Conservation (phyloP, 2,888 invertebrate genomes). For the Oxycera nigricornis region DNA sequence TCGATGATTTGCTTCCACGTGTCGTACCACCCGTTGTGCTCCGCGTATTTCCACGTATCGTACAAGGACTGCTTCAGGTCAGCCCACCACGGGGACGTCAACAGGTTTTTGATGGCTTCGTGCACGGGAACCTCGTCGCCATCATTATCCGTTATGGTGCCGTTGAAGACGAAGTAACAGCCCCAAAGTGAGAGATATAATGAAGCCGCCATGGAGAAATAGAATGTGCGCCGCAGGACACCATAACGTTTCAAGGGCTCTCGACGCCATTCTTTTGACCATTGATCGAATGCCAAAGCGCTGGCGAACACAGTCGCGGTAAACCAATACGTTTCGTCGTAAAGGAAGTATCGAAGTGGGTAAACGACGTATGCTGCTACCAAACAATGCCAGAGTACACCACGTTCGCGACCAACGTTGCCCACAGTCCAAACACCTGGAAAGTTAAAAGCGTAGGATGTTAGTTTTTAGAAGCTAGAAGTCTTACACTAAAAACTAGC, state of each 20-base stretch:
- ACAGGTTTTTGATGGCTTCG: slow-evolving; percentile 87
- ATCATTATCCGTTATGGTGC: slow-evolving; percentile 81
- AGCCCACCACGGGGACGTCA: slow-evolving; percentile 89
- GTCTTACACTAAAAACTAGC: too few relatives aligned
- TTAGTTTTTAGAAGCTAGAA: too few relatives aligned
- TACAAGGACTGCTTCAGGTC: slow-evolving; percentile 76
- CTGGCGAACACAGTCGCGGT: slow-evolving; percentile 71
- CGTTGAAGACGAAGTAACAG: slow-evolving; percentile 86
- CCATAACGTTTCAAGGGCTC: slow-evolving; percentile 65
- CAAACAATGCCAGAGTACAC: slow-evolving; percentile 74
- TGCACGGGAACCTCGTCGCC: slow-evolving; percentile 88
- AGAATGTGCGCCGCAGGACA: slow-evolving; percentile 65
- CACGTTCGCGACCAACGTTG: slow-evolving; percentile 85
- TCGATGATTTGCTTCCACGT: slow-evolving; percentile 88
- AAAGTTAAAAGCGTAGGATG: slow-evolving; percentile 50
- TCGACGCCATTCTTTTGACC: slow-evolving; percentile 80
- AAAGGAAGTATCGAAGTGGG: slow-evolving; percentile 74
- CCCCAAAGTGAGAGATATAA: slow-evolving; percentile 77
- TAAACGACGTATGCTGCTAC: slow-evolving; percentile 72
- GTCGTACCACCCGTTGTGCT: slow-evolving; percentile 86
- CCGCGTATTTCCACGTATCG: slow-evolving; percentile 79
- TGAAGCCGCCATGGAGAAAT: slow-evolving; percentile 69
- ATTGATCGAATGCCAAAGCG: slow-evolving; percentile 75
- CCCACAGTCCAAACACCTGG: slow-evolving; percentile 90
- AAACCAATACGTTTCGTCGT: slow-evolving; percentile 77